Evolutionary conservation across 1,140 invertebrate genomes (phyloP), one percentile per base, ranked within the genome.

Genomic region (Diplogasteroides magnus): DNA sequence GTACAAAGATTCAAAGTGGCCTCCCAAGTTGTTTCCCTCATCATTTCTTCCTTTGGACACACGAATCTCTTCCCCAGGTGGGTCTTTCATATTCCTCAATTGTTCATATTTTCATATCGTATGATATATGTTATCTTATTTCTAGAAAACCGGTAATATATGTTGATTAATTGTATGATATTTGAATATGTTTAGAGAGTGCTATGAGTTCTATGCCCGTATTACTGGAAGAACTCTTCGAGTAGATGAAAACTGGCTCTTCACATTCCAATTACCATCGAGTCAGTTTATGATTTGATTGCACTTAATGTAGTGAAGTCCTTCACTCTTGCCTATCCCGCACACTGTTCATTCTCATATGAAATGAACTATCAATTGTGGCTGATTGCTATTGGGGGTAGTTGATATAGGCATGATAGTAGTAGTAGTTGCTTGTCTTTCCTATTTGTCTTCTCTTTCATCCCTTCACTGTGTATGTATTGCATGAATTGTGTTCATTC

Each of bases 121-220:
- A 11, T 48, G 37, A 48, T 48, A 11, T 6, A 48, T 48, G 37
- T 11, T 48, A 48, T 48, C 37, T 48, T 48, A 48, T 11, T 48
- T 11, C 37, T 48, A 48, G 37, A n/a, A n/a, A n/a, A n/a, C n/a
- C n/a, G n/a, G n/a, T n/a, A n/a, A n/a, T n/a, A n/a, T n/a, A n/a
- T n/a, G n/a, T n/a, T n/a, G n/a, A 48, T 48, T 19, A 48, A 48
- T 48, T 48, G 37, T 11, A 19, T 11, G 37, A 6, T 19, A 48
- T 11, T 48, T 11, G 19, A 19, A 48, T 19, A 48, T 48, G 37
- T 48, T 48, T 11, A 48, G 91, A 60, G 90, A 94, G 57, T 97
- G 97, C 84, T 97, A 98, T 82, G 92, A 97, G 84, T 98, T 93
- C 84, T 98, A 98, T 85, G 93, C 93, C 2, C 87, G 91, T 27